Percentiles rank a stretch among this genome's conserved stretches.
phyloP scores from a whole-genome alignment of 2,888 invertebrate species.

The Linnaemya tessellans region DNA sequence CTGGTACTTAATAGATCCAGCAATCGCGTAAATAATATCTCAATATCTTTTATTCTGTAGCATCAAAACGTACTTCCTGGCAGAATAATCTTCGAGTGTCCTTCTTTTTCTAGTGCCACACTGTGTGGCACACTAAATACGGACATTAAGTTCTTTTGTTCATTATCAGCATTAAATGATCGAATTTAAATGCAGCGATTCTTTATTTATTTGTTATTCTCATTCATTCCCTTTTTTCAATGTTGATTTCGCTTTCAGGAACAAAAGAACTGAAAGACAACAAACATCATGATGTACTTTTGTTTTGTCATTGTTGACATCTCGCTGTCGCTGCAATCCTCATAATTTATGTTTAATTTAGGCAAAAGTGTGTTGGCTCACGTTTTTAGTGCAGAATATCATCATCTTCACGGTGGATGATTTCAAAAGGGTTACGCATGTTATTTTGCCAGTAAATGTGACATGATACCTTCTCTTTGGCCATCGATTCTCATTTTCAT shows the following conservation, averaged over 20 bases:
- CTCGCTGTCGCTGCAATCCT: constrained; percentile 50
- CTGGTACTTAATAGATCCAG: too few species aligned
- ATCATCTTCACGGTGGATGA: constrained; percentile 15
- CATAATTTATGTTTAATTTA: constrained; percentile 61
- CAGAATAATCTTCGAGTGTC: neutral
- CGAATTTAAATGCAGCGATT: constrained; percentile 55
- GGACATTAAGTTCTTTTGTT: neutral
- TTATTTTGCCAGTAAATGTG: neutral
- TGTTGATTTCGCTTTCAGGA: constrained; percentile 47
- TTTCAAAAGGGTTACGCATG: neutral
- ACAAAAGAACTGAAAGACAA: constrained; percentile 34
- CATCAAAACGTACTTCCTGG: too few species aligned
- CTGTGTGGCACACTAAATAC: constrained; percentile 6
- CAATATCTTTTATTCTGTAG: too few species aligned
- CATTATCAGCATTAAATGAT: constrained; percentile 62
- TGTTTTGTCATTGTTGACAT: constrained; percentile 43
- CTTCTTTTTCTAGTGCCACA: neutral
- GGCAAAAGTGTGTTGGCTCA: constrained; percentile 51
- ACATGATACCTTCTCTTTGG: neutral
- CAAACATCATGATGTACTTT: constrained; percentile 30
- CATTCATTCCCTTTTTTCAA: constrained; percentile 27
- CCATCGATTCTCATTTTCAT: too few species aligned
- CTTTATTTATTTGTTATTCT: constrained; percentile 41
- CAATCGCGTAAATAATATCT: too few species aligned
- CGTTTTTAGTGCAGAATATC: neutral